These are phyloP conservation scores for Uloborus plumipes DNA, from an alignment of 2,888 invertebrate genomes.

Conservation along the genomic window DNA sequence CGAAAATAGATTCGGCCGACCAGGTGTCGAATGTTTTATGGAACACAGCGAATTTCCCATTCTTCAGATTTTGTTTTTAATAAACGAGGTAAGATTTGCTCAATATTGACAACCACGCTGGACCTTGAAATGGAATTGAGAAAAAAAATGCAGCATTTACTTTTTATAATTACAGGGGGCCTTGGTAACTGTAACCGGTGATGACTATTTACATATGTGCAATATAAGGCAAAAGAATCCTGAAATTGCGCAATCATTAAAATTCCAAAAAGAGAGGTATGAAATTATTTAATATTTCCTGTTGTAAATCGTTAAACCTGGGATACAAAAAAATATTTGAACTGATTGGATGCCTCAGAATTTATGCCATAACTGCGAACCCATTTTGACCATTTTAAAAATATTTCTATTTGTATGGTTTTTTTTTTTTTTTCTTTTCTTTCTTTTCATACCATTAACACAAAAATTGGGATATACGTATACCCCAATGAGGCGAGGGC, in stretches of 20 bases:
- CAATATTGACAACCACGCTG: background rate
- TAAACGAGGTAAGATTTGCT: slow-evolving; percentile 81
- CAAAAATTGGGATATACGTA: no score
- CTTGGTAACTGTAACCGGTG: slow-evolving; percentile 93
- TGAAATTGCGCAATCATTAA: slow-evolving; percentile 94
- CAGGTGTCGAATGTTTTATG: slow-evolving; percentile 96
- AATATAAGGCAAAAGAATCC: slow-evolving; percentile 94
- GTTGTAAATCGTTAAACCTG: no score
- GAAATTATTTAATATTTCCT: background rate
- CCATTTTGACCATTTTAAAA: no score
- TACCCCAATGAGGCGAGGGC: no score
- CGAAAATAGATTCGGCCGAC: slow-evolving; percentile 89
- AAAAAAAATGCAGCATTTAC: background rate
- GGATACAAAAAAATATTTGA: no score
- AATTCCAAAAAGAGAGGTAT: slow-evolving; percentile 94
- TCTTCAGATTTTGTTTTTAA: slow-evolving; percentile 90
- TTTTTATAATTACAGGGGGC: slow-evolving; percentile 78
- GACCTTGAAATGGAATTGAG: background rate
- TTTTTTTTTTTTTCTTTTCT: no score
- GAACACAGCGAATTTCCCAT: slow-evolving; percentile 84
- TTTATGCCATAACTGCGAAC: no score
- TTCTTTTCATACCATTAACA: no score
- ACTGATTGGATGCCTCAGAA: no score
- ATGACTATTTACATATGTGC: slow-evolving; percentile 97
- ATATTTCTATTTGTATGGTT: no score